A percentile compares a stretch with the other conserved stretches of the same genome.
Evolutionary conservation across 2,113 vertebrate genomes (phyloP).

Genomic region (Dinomys branickii): DNA sequence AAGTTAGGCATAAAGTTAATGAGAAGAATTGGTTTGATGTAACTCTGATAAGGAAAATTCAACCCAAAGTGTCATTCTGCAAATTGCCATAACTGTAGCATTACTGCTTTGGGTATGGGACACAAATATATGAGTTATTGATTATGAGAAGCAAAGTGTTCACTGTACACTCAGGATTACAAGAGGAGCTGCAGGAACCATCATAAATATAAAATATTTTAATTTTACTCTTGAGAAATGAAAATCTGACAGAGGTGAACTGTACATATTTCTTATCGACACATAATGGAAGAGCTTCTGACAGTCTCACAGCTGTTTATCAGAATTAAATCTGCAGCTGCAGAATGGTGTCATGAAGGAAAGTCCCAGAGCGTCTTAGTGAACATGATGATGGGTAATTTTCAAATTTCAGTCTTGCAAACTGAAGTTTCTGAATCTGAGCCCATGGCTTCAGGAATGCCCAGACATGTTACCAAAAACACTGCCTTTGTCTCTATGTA

Average conservation of each 20-base stretch:
- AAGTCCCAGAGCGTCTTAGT: too few species aligned
- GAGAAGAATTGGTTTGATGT: neutral
- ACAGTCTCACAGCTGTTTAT: neutral
- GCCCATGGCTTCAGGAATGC: neutral
- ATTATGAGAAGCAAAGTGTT: neutral
- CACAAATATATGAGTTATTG: neutral
- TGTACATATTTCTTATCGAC: neutral
- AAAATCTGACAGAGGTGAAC: neutral
- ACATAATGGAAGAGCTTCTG: neutral
- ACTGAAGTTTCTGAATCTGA: neutral
- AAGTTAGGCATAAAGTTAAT: neutral
- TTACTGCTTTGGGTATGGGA: neutral
- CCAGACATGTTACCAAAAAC: neutral
- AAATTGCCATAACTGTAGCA: neutral
- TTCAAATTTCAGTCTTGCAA: neutral
- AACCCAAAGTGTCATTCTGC: neutral
- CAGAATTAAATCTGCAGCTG: neutral
- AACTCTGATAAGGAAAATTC: neutral
- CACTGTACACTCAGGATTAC: neutral
- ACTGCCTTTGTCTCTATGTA: neutral
- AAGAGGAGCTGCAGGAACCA: neutral
- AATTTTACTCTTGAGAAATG: neutral
- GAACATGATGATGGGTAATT: too few species aligned
- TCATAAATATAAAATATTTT: neutral
- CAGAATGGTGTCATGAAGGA: neutral